Conservation (phyloP, 2,113 vertebrate genomes). For the Catharus bicknelli region DNA sequence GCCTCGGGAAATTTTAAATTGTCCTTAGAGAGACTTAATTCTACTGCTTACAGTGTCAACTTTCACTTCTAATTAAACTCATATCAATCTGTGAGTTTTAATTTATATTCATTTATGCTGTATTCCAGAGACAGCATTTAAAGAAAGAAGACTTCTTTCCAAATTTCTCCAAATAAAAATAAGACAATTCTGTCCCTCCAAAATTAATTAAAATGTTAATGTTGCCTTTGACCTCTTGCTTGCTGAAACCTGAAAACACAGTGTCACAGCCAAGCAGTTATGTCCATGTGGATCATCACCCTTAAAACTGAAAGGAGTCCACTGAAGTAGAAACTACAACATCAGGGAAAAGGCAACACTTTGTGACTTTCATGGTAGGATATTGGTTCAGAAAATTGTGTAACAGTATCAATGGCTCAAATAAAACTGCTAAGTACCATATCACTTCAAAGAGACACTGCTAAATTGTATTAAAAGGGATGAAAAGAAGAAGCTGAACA, state of each 20-base stretch:
- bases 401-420: not conserved
- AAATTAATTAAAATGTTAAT: not conserved
- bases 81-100: not conserved
- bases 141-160: not conserved
- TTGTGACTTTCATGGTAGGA: not conserved
- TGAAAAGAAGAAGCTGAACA: not conserved
- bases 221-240: not conserved
- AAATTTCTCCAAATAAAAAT: not conserved
- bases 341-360: not conserved
- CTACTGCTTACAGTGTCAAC: not conserved
- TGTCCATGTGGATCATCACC: not conserved
- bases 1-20: not conserved
- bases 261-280: not conserved
- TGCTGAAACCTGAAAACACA: not conserved
- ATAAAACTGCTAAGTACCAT: not conserved
- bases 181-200: not conserved
- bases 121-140: not conserved
- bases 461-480: not conserved
- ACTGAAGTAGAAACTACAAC: not conserved
- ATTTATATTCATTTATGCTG: not conserved
- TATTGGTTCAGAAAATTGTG: not conserved
- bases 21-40: not conserved
- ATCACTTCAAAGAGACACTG: not conserved
- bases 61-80: not conserved
- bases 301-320: not conserved